Conservation (phyloP, 2,888 invertebrate genomes). For the Teinopalpus imperialis region DNA sequence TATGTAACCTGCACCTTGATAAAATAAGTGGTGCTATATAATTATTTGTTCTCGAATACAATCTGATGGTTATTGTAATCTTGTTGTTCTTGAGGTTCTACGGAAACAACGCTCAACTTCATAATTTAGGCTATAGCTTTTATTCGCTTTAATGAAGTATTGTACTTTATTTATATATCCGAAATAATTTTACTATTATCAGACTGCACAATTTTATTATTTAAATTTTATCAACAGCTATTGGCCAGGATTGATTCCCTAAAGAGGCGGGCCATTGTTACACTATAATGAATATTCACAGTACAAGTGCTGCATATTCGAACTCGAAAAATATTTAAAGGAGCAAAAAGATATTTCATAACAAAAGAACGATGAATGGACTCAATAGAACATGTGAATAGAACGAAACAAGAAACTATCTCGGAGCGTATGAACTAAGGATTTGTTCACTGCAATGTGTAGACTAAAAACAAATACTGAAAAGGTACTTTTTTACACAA, state of each 20-base stretch:
- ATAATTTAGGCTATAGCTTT: too few species aligned
- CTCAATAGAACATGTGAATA: conserved; percentile 13
- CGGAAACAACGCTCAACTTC: too few species aligned
- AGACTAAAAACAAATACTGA: conserved; percentile 1
- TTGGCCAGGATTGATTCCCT: conserved; percentile 12
- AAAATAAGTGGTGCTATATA: too few species aligned
- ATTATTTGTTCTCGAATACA: too few species aligned
- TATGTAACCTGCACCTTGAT: too few species aligned
- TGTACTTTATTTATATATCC: conserved; percentile 9
- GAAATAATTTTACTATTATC: conserved; percentile 3
- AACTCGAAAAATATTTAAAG: conserved; percentile 18
- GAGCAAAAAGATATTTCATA: conserved; percentile 12
- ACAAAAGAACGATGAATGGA: conserved; percentile 16
- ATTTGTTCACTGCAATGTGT: background rate
- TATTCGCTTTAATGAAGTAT: conserved; percentile 9
- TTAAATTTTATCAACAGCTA: conserved; percentile 12
- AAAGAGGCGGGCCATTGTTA: conserved; percentile 6
- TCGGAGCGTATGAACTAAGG: conserved; percentile 13
- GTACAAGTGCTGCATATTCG: background rate
- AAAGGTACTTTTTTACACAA: too few species aligned
- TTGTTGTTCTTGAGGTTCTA: too few species aligned
- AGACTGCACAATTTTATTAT: conserved; percentile 15
- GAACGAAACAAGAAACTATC: conserved; percentile 11
- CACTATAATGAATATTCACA: conserved; percentile 12
- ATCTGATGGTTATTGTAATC: too few species aligned